Base-by-base conservation (phyloP, 1,140 invertebrate species). In the Patella vulgata region DNA sequence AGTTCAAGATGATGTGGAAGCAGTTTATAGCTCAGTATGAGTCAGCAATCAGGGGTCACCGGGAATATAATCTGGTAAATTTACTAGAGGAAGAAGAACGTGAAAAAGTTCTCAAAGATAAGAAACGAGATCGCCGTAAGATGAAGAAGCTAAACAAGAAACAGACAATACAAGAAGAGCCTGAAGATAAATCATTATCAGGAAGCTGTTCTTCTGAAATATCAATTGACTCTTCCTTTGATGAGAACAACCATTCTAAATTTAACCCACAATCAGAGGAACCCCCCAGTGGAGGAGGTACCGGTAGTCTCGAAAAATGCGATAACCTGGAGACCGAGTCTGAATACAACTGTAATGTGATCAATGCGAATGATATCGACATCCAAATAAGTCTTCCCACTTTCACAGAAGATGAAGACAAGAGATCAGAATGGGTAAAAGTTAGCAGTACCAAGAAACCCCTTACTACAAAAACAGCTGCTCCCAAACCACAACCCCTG, bases 91-190 rank as follows among this genome's bases (percentile, higher is more conserved):
- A 66, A 28, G 73, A 75, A 43, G 66, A 66, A 50, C 51, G 66
- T 8, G 68, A 73, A 33, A 63, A 65, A 53, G 48, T 39, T 14
- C 60, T 47, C 46, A 66, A 67, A 50, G 50, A 55, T 27, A 68
- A 69, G 39, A 75, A 73, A 50, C 48, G 68, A 19, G 73, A 75
- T 40, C 64, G 65, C 59, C 73, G 68, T 47, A 65, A 64, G 28
- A 65, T 63, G 47, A 66, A 63, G 47, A 47, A 66, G 4, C 56
- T 53, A n/a, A 48, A 31, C 52, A 52, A 68, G 48, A 62, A 66
- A 31, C 56, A 65, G 59, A 53, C 63, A 33, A 61, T 53, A 21
- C 47, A 62, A 31, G 36, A 53, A 23, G 48, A 23, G 19, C 51
- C 40, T 14, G 33, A 17, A 8, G 50, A 55, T 36, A 36, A 5